phyloP scores from a whole-genome alignment of 2,113 vertebrate genomes.

The Pheucticus melanocephalus region DNA sequence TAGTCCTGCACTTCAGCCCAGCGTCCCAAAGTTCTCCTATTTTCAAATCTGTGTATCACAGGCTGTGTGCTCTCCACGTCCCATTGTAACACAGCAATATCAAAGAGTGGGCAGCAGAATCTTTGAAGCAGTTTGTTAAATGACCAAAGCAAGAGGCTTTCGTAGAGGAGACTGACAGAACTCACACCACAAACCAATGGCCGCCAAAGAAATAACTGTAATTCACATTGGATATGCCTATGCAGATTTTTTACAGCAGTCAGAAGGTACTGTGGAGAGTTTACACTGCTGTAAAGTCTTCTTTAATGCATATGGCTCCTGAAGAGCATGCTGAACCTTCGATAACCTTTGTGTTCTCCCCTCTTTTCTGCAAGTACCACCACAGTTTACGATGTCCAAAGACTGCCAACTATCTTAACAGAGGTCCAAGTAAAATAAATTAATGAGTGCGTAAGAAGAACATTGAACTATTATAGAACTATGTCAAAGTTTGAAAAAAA shows the following conservation, averaged over 20 bases:
- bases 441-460: neutral
- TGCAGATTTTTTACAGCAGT: neutral
- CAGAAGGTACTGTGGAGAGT: neutral
- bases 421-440: neutral
- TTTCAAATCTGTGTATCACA: neutral
- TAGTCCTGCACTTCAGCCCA: neutral
- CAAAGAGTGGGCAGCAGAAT: neutral
- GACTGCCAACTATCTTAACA: neutral
- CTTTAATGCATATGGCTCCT: neutral
- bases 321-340: neutral
- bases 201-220: neutral
- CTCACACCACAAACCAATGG: accelerated
- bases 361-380: neutral
- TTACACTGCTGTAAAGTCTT: neutral
- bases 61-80: neutral
- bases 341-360: neutral
- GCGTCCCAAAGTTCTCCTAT: neutral
- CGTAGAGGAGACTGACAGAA: neutral
- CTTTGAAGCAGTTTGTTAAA: neutral
- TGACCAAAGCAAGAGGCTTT: neutral
- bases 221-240: neutral
- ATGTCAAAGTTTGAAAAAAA: neutral
- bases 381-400: neutral
- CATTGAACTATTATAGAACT: neutral
- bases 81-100: neutral